A percentile compares a stretch with the other conserved stretches of the same genome.
phyloP scores from a whole-genome alignment of 37 sponge, comb jelly and placozoan genomes.

The Ianthella basta region DNA sequence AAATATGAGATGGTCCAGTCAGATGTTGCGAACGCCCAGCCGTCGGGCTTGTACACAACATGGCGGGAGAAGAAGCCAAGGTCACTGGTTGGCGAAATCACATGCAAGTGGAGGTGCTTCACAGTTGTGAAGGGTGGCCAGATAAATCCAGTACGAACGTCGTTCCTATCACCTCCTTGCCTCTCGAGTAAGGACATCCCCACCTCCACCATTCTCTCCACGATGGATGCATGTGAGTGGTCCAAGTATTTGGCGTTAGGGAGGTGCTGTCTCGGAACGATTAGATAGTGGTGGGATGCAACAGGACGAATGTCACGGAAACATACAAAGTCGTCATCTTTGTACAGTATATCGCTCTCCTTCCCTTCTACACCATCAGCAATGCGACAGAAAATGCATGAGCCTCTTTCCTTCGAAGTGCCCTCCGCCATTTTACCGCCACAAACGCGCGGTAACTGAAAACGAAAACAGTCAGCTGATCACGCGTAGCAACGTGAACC shows the following conservation, averaged over 20 bases:
- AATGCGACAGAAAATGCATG: slow-evolving; percentile 73
- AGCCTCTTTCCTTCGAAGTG: background rate
- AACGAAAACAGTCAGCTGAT: slow-evolving; percentile 28
- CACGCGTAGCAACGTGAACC: slow-evolving; percentile 28
- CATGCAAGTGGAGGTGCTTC: slow-evolving; percentile 85
- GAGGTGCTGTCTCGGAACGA: slow-evolving; percentile 66
- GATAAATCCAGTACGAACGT: slow-evolving; percentile 82
- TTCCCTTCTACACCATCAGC: slow-evolving; percentile 20
- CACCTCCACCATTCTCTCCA: slow-evolving; percentile 68
- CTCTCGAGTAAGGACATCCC: slow-evolving; percentile 52
- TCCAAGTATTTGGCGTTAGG: slow-evolving; percentile 36
- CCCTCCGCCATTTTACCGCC: slow-evolving; percentile 7
- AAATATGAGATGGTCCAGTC: slow-evolving; percentile 55
- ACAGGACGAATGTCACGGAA: slow-evolving; percentile 78
- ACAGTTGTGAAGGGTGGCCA: slow-evolving; percentile 85
- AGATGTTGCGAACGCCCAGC: slow-evolving; percentile 63
- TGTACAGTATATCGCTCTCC: slow-evolving; percentile 55
- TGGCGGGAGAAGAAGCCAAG: slow-evolving; percentile 68
- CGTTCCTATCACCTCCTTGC: slow-evolving; percentile 52
- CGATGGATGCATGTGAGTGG: slow-evolving; percentile 38
- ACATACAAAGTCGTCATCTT: slow-evolving; percentile 77
- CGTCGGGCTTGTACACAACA: slow-evolving; percentile 65
- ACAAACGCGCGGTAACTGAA: too few relatives aligned
- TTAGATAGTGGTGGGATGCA: slow-evolving; percentile 75
- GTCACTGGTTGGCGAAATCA: slow-evolving; percentile 56